These are phyloP conservation scores for Sorex araneus DNA, from an alignment of 2,113 vertebrate species.

Conservation along the genomic window DNA sequence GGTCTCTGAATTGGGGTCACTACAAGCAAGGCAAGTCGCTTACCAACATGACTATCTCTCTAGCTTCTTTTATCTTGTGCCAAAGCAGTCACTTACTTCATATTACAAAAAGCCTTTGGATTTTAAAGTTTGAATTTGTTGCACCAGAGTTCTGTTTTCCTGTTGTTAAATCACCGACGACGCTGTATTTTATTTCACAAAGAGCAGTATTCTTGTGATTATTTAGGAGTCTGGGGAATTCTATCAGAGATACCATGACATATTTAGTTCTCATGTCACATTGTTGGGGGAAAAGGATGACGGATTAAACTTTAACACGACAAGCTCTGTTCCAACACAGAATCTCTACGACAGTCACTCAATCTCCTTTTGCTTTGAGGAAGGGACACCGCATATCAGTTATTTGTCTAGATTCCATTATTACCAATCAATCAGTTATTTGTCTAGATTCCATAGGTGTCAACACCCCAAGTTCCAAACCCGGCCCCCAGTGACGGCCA, in stretches of 20 bases:
- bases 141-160: constrained; percentile 15
- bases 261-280: not conserved
- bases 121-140: not conserved
- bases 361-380: not conserved
- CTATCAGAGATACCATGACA: not conserved
- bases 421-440: too few relatives aligned
- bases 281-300: not conserved
- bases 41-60: not conserved
- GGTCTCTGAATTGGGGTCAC: too few relatives aligned
- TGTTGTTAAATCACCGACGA: not conserved
- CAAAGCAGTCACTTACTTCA: constrained; percentile 42
- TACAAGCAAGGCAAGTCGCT: not conserved
- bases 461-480: too few relatives aligned
- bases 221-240: not conserved
- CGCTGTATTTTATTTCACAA: not conserved
- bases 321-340: not conserved
- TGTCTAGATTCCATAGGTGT: too few relatives aligned
- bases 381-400: not conserved
- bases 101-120: not conserved
- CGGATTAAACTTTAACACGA: not conserved
- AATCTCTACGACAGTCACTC: not conserved
- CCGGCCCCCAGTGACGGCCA: too few relatives aligned
- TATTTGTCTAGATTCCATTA: too few relatives aligned
- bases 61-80: not conserved
- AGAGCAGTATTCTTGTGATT: not conserved